Conservation (phyloP, 2,113 vertebrate species). For the Mastomys coucha region DNA sequence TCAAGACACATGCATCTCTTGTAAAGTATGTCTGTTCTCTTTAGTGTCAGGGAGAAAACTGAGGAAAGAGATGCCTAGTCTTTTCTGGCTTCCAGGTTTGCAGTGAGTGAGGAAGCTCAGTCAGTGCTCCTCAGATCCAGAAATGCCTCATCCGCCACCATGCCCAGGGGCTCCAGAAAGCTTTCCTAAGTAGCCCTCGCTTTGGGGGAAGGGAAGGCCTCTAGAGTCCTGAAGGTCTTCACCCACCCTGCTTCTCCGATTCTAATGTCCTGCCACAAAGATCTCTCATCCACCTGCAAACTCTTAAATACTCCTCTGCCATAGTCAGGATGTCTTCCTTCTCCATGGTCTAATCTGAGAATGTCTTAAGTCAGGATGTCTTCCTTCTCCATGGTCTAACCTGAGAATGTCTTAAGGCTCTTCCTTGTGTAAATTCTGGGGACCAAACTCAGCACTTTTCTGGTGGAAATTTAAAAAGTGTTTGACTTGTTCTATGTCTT, state of each 20-base stretch:
- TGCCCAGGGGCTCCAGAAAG: neutral
- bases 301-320: neutral
- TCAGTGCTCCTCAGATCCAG: neutral
- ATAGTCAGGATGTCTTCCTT: neutral
- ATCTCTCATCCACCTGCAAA: neutral
- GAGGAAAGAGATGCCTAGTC: neutral
- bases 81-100: neutral
- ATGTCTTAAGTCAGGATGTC: too few species aligned
- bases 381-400: neutral
- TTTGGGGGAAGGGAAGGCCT: neutral
- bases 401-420: neutral
- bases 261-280: neutral
- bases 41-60: constrained; percentile 16
- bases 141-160: neutral
- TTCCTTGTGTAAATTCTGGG: neutral
- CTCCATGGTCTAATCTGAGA: too few species aligned
- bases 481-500: neutral
- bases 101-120: neutral
- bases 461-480: neutral
- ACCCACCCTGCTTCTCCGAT: neutral
- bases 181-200: neutral
- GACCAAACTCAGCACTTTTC: neutral
- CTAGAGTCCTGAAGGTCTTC: neutral
- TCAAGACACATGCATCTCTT: neutral
- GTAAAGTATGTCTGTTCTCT: neutral